phyloP scores from a whole-genome alignment of 1,140 invertebrate genomes.

The Macrotrachela quadricornifera region DNA sequence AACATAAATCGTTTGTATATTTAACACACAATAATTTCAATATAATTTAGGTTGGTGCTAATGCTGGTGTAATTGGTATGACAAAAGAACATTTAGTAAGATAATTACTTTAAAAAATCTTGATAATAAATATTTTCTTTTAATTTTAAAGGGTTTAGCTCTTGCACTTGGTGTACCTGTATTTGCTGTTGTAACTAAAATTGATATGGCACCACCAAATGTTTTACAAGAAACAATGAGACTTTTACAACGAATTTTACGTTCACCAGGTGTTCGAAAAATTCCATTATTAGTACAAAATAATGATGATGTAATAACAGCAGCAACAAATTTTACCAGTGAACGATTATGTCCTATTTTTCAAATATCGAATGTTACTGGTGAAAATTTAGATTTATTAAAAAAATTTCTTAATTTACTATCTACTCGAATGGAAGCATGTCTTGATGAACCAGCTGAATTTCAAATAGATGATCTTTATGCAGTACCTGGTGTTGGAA shows the following conservation, averaged over 20 bases:
- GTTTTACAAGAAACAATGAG: slow-evolving; percentile 81
- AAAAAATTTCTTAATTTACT: slow-evolving; percentile 93
- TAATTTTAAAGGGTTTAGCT: slow-evolving; percentile 44
- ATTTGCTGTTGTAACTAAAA: slow-evolving; percentile 97
- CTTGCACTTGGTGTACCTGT: slow-evolving; percentile 86
- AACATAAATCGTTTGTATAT: slow-evolving; percentile 11
- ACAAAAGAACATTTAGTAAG: slow-evolving; percentile 74
- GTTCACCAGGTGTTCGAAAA: slow-evolving; percentile 88
- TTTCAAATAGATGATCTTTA: slow-evolving; percentile 99
- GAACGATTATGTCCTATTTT: slow-evolving; percentile 95
- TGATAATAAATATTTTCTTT: no score
- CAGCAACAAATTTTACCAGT: slow-evolving; percentile 97
- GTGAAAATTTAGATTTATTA: slow-evolving; percentile 73
- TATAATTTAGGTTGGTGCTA: slow-evolving; percentile 52
- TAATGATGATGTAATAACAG: slow-evolving; percentile 80
- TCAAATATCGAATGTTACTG: slow-evolving; percentile 93
- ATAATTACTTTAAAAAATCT: no score
- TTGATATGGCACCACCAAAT: slow-evolving; percentile 96
- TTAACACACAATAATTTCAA: slow-evolving; percentile 27
- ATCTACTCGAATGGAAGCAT: slow-evolving; percentile 61
- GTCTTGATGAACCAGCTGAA: slow-evolving; percentile 70
- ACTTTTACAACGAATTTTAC: slow-evolving; percentile 70
- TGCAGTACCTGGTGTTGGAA: slow-evolving; percentile 89
- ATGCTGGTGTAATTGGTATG: slow-evolving; percentile 95
- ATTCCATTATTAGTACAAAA: slow-evolving; percentile 85